phyloP scores from a whole-genome alignment of 2,888 invertebrate genomes.

The Euplagia quadripunctaria region DNA sequence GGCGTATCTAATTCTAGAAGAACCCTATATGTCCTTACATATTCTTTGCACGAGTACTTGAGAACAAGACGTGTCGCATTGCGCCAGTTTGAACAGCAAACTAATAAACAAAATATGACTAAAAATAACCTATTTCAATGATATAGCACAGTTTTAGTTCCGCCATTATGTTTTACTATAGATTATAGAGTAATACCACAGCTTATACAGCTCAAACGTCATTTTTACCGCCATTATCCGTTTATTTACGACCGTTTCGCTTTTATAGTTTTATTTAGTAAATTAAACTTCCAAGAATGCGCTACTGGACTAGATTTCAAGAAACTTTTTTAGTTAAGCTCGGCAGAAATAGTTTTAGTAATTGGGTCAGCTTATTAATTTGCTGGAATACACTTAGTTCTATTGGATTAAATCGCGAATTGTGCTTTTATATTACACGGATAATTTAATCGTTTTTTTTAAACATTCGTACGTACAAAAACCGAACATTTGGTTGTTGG shows the following conservation, averaged over 20 bases:
- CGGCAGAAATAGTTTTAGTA: neutral
- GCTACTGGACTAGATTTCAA: conserved; percentile 19
- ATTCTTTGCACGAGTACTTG: too few relatives aligned
- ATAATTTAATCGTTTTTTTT: too few relatives aligned
- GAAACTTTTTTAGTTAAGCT: conserved; percentile 4
- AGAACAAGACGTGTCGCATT: neutral
- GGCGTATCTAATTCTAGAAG: too few relatives aligned
- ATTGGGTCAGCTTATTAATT: too few relatives aligned
- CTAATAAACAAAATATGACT: neutral
- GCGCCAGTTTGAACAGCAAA: neutral
- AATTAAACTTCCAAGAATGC: conserved; percentile 21
- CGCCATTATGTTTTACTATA: conserved; percentile 17
- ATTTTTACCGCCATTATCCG: conserved; percentile 10
- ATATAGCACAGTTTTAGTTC: conserved; percentile 1
- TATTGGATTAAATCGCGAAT: too few relatives aligned
- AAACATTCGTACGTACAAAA: too few relatives aligned
- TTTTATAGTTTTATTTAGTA: conserved; percentile 21
- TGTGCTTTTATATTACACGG: too few relatives aligned
- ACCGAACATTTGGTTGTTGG: too few relatives aligned
- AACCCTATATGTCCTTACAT: too few relatives aligned
- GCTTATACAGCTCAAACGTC: conserved; percentile 14
- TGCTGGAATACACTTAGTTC: too few relatives aligned
- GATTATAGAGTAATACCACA: conserved; percentile 12
- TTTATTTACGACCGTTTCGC: conserved; percentile 20
- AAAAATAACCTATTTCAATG: neutral